These are phyloP conservation scores for Aplidium turbinatum DNA, from an alignment of 23 tunicate genomes.

Conservation along the genomic window DNA sequence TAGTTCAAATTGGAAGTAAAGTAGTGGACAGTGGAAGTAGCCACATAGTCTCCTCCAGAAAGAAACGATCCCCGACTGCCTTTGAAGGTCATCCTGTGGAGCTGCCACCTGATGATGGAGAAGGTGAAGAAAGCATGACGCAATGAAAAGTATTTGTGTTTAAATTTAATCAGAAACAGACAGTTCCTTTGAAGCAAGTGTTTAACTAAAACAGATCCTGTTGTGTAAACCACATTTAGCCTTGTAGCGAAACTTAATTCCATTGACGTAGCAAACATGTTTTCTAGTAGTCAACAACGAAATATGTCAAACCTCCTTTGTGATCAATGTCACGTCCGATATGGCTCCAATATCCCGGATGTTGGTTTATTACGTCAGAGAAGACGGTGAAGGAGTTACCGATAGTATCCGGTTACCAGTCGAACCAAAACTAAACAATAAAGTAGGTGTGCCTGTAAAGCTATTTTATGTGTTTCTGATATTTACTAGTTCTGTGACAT, in stretches of 20 bases:
- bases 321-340: conserved; percentile 47
- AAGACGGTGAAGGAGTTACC: conserved; percentile 87
- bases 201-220: no score
- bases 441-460: conserved; percentile 31
- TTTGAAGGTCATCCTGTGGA: conserved; percentile 14
- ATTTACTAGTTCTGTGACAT: no score
- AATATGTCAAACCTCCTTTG: conserved; percentile 43
- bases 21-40: conserved; percentile 13
- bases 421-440: conserved; percentile 54
- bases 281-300: no score
- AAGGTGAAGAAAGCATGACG: conserved; percentile 28
- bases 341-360: conserved; percentile 92
- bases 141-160: no score
- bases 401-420: conserved; percentile 82
- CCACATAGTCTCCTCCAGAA: not conserved
- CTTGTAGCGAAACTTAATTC: no score
- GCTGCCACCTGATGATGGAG: not conserved
- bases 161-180: no score
- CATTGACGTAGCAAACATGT: no score
- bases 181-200: no score
- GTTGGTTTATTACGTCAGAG: conserved; percentile 88
- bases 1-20: conserved; percentile 58
- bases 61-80: conserved; percentile 16
- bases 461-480: no score
- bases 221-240: no score